Evolutionary conservation across 2,888 invertebrate species (phyloP).

Genomic region (Athalia rosae): DNA sequence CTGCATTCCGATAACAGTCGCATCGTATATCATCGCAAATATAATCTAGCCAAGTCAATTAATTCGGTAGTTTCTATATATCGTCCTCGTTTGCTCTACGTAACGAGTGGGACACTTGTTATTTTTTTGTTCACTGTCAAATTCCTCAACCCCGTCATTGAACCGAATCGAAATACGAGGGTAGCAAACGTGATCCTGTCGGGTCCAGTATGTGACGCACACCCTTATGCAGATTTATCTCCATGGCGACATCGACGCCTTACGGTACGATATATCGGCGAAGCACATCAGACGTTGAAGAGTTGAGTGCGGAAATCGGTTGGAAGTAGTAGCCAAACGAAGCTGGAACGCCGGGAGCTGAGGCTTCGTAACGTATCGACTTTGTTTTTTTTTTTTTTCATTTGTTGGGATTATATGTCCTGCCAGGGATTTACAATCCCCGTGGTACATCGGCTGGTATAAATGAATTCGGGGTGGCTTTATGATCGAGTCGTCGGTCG

Average conservation of each 20-base stretch:
- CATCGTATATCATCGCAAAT: no score
- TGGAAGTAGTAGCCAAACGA: no score
- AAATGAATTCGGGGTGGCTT: no score
- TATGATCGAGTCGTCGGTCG: no score
- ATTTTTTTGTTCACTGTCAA: no score
- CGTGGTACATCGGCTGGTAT: no score
- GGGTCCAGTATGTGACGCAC: not conserved
- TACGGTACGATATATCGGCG: not conserved
- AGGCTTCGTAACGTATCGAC: no score
- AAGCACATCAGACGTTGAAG: constrained; percentile 12
- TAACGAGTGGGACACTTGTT: no score
- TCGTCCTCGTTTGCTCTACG: not conserved
- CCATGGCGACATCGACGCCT: not conserved
- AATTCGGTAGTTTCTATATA: not conserved
- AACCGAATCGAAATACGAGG: not conserved
- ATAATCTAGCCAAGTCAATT: not conserved
- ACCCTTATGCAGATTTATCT: constrained; percentile 22
- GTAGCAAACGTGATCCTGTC: not conserved
- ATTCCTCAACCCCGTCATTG: not conserved
- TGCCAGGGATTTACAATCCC: no score
- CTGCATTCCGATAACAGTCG: no score
- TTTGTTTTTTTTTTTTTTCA: no score
- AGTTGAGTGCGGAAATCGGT: constrained; percentile 1
- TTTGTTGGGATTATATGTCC: no score
- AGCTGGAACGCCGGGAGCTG: not conserved